These are phyloP conservation scores for Psilanteris sp. DNA, from an alignment of 1,140 invertebrate genomes.

Conservation along the genomic window DNA sequence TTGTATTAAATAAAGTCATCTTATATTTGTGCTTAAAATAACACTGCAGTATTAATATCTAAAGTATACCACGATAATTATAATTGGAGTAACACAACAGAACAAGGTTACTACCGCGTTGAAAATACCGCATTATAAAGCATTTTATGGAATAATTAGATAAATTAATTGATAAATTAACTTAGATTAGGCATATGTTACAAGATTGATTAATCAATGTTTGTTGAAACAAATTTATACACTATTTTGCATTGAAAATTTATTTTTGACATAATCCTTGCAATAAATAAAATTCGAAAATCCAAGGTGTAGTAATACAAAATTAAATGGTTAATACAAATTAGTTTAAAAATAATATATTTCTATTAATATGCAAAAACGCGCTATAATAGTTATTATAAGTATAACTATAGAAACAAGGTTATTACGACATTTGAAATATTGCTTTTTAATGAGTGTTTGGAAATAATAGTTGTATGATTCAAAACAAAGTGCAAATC, in stretches of 20 bases:
- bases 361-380: constrained; percentile 23
- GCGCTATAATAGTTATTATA: constrained; percentile 1
- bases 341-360: constrained; percentile 19
- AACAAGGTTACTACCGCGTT: constrained; percentile 33
- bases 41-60: neutral
- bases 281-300: no score
- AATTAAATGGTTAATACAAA: no score
- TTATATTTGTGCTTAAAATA: constrained; percentile 22
- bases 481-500: constrained; percentile 25
- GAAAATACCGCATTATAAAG: constrained; percentile 3
- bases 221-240: no score
- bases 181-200: no score
- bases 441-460: constrained; percentile 37
- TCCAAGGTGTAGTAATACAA: no score
- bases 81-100: constrained; percentile 24
- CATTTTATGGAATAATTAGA: constrained; percentile 2
- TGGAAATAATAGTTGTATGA: constrained; percentile 17
- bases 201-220: no score
- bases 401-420: constrained; percentile 26
- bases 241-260: no score
- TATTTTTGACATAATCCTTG: no score
- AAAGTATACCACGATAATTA: constrained; percentile 17
- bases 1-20: no score
- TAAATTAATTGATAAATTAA: neutral
- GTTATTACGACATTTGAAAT: constrained; percentile 26